Conservation (phyloP, 2,888 invertebrate species). For the Nyleta sp. region DNA sequence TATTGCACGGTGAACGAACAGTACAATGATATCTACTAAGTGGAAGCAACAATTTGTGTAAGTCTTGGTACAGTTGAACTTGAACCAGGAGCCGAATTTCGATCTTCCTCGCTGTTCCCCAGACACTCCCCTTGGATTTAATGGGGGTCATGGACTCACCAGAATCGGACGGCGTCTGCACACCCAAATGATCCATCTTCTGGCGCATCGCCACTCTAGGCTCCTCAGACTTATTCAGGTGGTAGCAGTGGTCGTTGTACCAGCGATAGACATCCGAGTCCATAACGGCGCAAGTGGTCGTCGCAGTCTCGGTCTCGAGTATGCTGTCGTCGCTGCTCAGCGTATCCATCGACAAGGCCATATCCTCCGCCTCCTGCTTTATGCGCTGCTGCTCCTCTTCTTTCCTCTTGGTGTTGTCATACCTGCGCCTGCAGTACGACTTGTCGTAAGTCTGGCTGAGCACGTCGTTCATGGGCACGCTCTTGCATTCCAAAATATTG, state of each 20-base stretch:
- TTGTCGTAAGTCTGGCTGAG: slow-evolving; percentile 71
- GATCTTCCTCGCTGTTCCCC: too few species aligned
- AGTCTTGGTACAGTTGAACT: too few species aligned
- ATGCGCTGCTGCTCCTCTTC: slow-evolving; percentile 63
- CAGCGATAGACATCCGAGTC: slow-evolving; percentile 71
- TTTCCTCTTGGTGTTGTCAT: slow-evolving; percentile 67
- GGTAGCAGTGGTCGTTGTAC: slow-evolving; percentile 87
- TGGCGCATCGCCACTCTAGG: slow-evolving; percentile 77
- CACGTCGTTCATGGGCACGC: slow-evolving; percentile 77
- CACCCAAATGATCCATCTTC: slow-evolving; percentile 87
- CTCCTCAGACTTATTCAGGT: slow-evolving; percentile 80
- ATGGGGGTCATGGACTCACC: too few species aligned
- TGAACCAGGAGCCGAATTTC: too few species aligned
- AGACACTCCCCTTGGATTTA: too few species aligned
- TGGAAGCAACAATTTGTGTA: too few species aligned
- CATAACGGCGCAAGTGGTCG: slow-evolving; percentile 48
- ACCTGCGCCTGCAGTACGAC: slow-evolving; percentile 63
- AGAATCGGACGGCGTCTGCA: slow-evolving; percentile 95
- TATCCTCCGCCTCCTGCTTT: slow-evolving; percentile 37
- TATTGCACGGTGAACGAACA: too few species aligned
- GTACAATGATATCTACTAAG: too few species aligned
- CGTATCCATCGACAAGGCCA: slow-evolving; percentile 12
- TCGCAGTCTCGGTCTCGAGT: slow-evolving; percentile 54
- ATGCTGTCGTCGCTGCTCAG: neutral
- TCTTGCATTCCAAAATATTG: slow-evolving; percentile 67